Base-by-base conservation (phyloP, 2,888 invertebrate species). In the Harpalus rubripes region DNA sequence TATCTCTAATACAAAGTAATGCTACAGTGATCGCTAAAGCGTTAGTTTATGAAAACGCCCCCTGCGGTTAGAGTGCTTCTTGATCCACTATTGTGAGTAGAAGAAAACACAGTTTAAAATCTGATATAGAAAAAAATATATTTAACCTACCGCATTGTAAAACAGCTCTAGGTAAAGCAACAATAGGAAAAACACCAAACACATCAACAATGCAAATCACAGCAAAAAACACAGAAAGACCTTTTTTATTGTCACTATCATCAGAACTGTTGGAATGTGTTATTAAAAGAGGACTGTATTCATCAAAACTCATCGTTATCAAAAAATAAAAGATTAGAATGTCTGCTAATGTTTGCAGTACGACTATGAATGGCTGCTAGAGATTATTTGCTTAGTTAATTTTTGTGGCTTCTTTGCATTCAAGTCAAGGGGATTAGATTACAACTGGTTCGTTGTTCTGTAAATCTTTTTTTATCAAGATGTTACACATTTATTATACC, bases 101-200 rank as follows among this genome's bases (percentile, higher is more conserved):
- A n/a, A n/a, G n/a, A n/a, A n/a, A n/a, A n/a, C n/a, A n/a, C n/a
- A n/a, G n/a, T n/a, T n/a, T n/a, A n/a, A n/a, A n/a, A n/a, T n/a
- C 22, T 22, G 3, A 1, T 22, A 22, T 1, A 22, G 3, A 22
- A 1, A 22, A 52, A 8, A 52, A 12, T 52, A 52, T 10, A 10
- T 12, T 2, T 32, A 12, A 89, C 91, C 92, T 89, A 95, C 96
- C 96, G 89, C 96, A 95, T 87, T 95, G 93, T 68, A 96, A 94
- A 22, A 97, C 93, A 32, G 95, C 93, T 87, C 95, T 94, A 0
- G 96, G 96, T 84, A 97, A 90, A 0, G 96, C 94, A 12, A 97
- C 93, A 1, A 97, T 94, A 0, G 96, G 96, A 89, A 96, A 96
- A 0, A 97, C 96, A 61, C 96, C 97, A 89, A 97, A 96, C 68